These are phyloP conservation scores for Protobothrops mucrosquamatus DNA, from an alignment of 2,113 vertebrate species.

Conservation along the genomic window DNA sequence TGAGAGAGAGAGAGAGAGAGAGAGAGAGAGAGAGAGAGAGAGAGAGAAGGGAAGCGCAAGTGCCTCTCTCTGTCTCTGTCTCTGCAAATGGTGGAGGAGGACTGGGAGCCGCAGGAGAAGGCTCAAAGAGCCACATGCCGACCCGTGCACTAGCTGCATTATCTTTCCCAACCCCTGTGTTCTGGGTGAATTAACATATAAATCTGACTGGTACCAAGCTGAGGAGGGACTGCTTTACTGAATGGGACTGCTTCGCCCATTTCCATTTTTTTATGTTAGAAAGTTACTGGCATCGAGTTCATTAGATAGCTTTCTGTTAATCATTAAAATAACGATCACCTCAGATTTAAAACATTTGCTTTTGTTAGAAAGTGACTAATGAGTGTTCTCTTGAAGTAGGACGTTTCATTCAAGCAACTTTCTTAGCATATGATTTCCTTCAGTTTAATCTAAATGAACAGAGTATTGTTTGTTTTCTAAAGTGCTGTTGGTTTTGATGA, in stretches of 20 bases:
- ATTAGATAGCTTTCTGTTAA: background rate
- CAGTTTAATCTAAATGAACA: conserved; percentile 55
- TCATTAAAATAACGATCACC: background rate
- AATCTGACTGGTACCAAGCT: background rate
- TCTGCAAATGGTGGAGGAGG: no score
- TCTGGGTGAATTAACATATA: no score
- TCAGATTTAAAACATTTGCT: conserved; percentile 48
- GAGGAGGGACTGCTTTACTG: background rate
- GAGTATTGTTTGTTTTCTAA: conserved; percentile 55
- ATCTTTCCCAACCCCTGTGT: background rate
- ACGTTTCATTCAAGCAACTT: conserved; percentile 45
- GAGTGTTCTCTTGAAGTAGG: conserved; percentile 47
- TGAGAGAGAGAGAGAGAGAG: no score
- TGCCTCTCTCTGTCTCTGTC: no score
- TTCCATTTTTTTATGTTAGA: background rate
- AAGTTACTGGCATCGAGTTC: background rate
- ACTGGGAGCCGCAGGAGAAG: no score
- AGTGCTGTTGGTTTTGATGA: conserved; percentile 16
- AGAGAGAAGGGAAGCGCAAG: no score
- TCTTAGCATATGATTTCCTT: conserved; percentile 54
- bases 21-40: no score
- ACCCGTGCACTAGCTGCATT: no score
- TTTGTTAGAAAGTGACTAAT: conserved; percentile 57
- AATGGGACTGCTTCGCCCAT: background rate
- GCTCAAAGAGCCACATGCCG: no score